These are phyloP conservation scores for Saturnia japonica DNA, from an alignment of 2,888 invertebrate genomes.

Conservation along the genomic window DNA sequence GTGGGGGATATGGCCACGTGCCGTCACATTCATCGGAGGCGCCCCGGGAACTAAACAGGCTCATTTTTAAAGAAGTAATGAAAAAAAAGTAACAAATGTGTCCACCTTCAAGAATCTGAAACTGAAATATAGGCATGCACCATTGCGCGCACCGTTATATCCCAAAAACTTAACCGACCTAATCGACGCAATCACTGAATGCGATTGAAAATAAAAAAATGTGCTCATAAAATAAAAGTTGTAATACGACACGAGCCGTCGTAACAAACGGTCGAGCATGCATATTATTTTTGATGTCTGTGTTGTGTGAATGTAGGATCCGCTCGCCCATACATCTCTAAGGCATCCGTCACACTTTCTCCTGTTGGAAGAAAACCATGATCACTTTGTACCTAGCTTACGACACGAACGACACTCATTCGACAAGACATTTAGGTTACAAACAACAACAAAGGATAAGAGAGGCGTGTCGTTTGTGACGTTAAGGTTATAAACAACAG, in stretches of 20 bases:
- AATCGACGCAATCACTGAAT: constrained; percentile 81
- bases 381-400: constrained; percentile 51
- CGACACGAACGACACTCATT: constrained; percentile 53
- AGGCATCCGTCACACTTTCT: constrained; percentile 66
- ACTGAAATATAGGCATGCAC: constrained; percentile 53
- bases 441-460: constrained; percentile 25
- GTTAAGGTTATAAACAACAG: constrained; percentile 40
- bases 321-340: constrained; percentile 78
- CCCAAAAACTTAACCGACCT: constrained; percentile 44
- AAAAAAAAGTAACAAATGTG: constrained; percentile 31
- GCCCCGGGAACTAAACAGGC: constrained; percentile 94
- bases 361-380: constrained; percentile 66
- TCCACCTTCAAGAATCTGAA: constrained; percentile 50
- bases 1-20: constrained; percentile 94
- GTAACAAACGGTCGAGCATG: constrained; percentile 63
- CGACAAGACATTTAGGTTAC: constrained; percentile 20
- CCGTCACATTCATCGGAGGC: constrained; percentile 96
- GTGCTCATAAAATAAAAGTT: constrained; percentile 71
- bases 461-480: constrained; percentile 29
- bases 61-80: constrained; percentile 48
- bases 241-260: constrained; percentile 44
- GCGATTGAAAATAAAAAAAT: constrained; percentile 68
- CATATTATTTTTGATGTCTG: constrained; percentile 49
- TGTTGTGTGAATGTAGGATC: constrained; percentile 63
- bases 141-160: constrained; percentile 45